A percentile compares a stretch with the other conserved stretches of the same genome.
phyloP scores from a whole-genome alignment of 2,113 vertebrate genomes.

The Paramisgurnus dabryanus region DNA sequence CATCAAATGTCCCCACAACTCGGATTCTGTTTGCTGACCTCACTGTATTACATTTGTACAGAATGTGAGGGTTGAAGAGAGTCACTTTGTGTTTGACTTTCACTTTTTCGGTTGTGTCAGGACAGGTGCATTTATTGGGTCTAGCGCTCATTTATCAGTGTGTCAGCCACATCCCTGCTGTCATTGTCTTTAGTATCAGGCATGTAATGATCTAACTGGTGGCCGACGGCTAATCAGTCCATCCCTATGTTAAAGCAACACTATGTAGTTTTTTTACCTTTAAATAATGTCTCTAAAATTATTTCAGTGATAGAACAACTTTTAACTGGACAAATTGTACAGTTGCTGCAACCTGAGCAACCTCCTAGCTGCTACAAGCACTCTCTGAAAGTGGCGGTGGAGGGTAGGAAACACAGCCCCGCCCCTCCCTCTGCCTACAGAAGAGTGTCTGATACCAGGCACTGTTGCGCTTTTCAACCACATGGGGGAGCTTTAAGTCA shows the following conservation, averaged over 20 bases:
- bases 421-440: no score
- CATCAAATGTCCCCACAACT: not conserved
- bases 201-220: conserved; percentile 5
- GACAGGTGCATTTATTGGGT: not conserved
- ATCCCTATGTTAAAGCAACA: conserved; percentile 10
- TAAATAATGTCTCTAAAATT: no score
- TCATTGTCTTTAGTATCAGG: not conserved
- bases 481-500: no score
- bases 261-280: no score
- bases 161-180: conserved; percentile 28
- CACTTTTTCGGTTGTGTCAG: conserved; percentile 16
- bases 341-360: no score
- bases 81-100: conserved; percentile 41
- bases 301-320: no score
- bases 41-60: not conserved
- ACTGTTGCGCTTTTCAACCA: no score
- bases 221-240: not conserved
- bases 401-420: no score
- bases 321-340: no score
- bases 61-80: conserved; percentile 2
- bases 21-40: not conserved
- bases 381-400: no score
- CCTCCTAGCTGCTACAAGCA: no score
- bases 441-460: no score
- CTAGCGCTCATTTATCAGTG: conserved; percentile 16